phyloP scores from a whole-genome alignment of 2,797 vertebrate genomes.

The Graptemys geographica region DNA sequence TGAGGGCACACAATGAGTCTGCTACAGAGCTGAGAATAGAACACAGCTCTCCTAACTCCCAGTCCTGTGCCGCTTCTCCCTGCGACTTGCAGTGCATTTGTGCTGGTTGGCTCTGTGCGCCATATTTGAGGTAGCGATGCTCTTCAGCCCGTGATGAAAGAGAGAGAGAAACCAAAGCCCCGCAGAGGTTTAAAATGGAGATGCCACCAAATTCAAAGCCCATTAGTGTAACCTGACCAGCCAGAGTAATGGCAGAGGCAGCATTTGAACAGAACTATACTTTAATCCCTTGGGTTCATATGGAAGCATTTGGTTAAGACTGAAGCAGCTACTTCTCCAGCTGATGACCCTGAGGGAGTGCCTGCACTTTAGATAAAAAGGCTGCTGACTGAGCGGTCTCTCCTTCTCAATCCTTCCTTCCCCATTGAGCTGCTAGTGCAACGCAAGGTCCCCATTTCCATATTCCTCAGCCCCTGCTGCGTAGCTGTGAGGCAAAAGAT shows the following conservation, averaged over 20 bases:
- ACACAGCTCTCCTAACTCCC: rapidly evolving
- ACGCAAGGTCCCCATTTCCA: background rate
- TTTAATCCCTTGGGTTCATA: rapidly evolving
- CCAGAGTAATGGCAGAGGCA: rapidly evolving
- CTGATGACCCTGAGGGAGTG: rapidly evolving
- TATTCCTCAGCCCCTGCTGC: background rate
- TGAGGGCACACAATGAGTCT: background rate
- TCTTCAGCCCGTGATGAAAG: rapidly evolving
- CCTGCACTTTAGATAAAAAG: rapidly evolving
- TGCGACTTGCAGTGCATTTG: rapidly evolving
- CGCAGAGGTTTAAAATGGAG: background rate
- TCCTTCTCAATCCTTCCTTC: background rate
- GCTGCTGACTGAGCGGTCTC: background rate
- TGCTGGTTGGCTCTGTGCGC: rapidly evolving
- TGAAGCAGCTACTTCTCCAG: background rate
- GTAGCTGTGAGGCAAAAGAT: background rate
- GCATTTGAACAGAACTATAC: rapidly evolving
- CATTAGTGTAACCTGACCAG: background rate
- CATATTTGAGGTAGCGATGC: rapidly evolving
- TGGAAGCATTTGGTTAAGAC: rapidly evolving
- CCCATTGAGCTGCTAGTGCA: background rate
- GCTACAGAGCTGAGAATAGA: background rate
- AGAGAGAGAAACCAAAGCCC: background rate
- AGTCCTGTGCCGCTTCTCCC: rapidly evolving
- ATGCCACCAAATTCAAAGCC: background rate